phyloP scores from a whole-genome alignment of 2,888 invertebrate species.

The Luperina nickerlii region DNA sequence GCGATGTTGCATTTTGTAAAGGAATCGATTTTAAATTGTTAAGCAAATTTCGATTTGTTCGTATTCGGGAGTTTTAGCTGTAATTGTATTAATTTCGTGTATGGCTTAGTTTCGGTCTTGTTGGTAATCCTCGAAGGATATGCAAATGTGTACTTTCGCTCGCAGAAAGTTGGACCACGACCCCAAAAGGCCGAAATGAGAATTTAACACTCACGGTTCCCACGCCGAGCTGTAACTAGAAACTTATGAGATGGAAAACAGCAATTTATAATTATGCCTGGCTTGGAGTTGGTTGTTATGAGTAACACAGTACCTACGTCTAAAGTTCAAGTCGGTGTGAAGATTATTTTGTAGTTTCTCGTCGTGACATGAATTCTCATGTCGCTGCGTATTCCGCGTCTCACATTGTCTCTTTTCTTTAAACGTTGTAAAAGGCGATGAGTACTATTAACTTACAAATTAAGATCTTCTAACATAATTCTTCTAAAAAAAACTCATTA shows the following conservation, averaged over 20 bases:
- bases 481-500: background rate
- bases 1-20: slow-evolving; percentile 64
- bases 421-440: background rate
- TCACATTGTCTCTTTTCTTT: background rate
- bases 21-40: slow-evolving; percentile 67
- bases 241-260: slow-evolving; percentile 26
- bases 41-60: slow-evolving; percentile 58
- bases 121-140: slow-evolving; percentile 14
- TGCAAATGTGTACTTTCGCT: slow-evolving; percentile 23
- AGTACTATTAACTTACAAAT: background rate
- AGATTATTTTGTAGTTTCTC: background rate
- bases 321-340: background rate
- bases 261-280: slow-evolving; percentile 22
- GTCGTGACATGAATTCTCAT: background rate
- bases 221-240: slow-evolving; percentile 21
- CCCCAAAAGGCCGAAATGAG: slow-evolving; percentile 14
- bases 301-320: background rate
- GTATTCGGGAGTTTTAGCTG: slow-evolving; percentile 32
- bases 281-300: background rate
- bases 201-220: slow-evolving; percentile 9
- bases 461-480: background rate
- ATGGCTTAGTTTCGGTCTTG: slow-evolving; percentile 16
- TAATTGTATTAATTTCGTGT: slow-evolving; percentile 22
- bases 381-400: background rate
- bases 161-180: slow-evolving; percentile 6